Conservation (phyloP, 2,888 invertebrate genomes). For the Melieria omissa region DNA sequence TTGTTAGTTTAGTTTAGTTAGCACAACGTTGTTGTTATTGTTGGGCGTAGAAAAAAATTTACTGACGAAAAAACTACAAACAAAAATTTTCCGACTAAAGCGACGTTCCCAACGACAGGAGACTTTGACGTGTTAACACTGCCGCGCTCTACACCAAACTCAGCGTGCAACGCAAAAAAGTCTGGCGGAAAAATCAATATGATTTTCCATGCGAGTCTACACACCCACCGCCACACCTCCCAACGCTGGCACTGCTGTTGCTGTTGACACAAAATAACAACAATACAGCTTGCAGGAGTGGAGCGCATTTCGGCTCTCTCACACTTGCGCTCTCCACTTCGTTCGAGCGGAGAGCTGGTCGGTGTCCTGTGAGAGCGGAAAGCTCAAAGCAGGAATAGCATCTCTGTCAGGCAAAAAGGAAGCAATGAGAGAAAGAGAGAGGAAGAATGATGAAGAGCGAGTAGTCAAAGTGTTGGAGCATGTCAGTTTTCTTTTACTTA, state of each 20-base stretch:
- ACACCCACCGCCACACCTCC: background rate
- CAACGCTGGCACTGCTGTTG: background rate
- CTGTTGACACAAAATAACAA: too few relatives aligned
- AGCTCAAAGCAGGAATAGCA: too few relatives aligned
- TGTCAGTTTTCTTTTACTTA: background rate
- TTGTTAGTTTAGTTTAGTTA: too few relatives aligned
- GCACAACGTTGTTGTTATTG: too few relatives aligned
- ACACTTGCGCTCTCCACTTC: too few relatives aligned
- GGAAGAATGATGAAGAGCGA: background rate
- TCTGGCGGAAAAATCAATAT: slow-evolving; percentile 42
- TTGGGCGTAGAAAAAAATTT: too few relatives aligned
- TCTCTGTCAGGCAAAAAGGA: background rate
- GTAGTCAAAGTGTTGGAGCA: background rate
- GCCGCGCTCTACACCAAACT: slow-evolving; percentile 28
- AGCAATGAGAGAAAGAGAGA: background rate
- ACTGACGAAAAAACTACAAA: too few relatives aligned
- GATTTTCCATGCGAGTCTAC: slow-evolving; percentile 20
- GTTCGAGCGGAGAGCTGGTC: too few relatives aligned
- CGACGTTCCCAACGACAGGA: background rate
- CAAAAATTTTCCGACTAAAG: too few relatives aligned
- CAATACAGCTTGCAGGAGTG: too few relatives aligned
- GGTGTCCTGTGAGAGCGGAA: too few relatives aligned
- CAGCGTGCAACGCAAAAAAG: slow-evolving; percentile 17
- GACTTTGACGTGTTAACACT: slow-evolving; percentile 32
- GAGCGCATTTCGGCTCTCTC: too few relatives aligned